Percentiles rank a stretch among this genome's conserved stretches.
phyloP scores from a whole-genome alignment of 2,113 vertebrate species.

The Taurulus bubalis region DNA sequence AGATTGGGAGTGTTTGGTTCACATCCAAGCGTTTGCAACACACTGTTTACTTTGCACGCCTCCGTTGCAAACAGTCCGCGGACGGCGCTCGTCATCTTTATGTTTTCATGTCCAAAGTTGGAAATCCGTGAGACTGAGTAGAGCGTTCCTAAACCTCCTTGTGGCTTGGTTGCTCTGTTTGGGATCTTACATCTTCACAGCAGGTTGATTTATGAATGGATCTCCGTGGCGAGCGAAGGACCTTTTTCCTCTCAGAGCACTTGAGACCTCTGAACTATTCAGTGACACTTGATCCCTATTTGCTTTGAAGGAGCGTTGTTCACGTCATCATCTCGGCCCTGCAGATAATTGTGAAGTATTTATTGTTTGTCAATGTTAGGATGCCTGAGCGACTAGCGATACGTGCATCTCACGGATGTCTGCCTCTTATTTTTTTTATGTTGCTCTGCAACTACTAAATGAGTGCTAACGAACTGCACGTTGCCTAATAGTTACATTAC shows the following conservation, averaged over 20 bases:
- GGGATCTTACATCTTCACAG: background rate
- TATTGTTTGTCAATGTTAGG: background rate
- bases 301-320: background rate
- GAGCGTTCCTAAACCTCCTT: background rate
- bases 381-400: background rate
- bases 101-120: constrained; percentile 45
- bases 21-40: constrained; percentile 35
- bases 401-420: background rate
- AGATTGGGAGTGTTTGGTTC: constrained; percentile 39
- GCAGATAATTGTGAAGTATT: background rate
- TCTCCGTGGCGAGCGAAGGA: background rate
- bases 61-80: constrained; percentile 21
- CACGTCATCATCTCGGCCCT: background rate
- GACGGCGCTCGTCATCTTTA: constrained; percentile 20
- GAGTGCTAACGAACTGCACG: background rate
- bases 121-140: constrained; percentile 23
- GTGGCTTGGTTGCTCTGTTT: background rate
- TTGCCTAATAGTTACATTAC: background rate
- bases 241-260: constrained; percentile 8
- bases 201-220: background rate
- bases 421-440: background rate
- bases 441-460: background rate
- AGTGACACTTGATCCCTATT: constrained; percentile 4
- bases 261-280: constrained; percentile 12
- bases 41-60: constrained; percentile 50